These are phyloP conservation scores for Ctenopoma kingsleyae DNA, from an alignment of 2,797 vertebrate species.

Conservation along the genomic window DNA sequence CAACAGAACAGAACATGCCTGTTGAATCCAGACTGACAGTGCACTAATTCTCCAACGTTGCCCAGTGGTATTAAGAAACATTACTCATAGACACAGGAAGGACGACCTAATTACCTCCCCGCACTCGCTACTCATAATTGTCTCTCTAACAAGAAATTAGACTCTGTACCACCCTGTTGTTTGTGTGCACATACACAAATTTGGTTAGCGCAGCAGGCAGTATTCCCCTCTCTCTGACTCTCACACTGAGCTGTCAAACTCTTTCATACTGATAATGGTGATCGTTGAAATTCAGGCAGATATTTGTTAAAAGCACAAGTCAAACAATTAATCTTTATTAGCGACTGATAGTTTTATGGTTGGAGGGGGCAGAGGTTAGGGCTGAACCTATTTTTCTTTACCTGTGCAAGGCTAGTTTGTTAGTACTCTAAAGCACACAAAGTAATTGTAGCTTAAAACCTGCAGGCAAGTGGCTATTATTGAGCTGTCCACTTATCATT, in stretches of 20 bases:
- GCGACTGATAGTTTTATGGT: slow-evolving; percentile 30
- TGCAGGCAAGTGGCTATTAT: slow-evolving; percentile 17
- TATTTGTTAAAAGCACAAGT: background rate
- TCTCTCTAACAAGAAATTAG: slow-evolving; percentile 33
- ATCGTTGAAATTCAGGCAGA: slow-evolving; percentile 22
- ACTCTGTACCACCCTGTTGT: slow-evolving; percentile 12
- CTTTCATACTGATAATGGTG: slow-evolving; percentile 8
- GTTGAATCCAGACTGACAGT: slow-evolving; percentile 10
- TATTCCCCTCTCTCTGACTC: background rate
- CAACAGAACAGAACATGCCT: slow-evolving; percentile 5
- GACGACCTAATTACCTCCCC: slow-evolving; percentile 42
- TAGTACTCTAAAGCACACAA: slow-evolving; percentile 47
- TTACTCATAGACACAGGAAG: slow-evolving; percentile 35
- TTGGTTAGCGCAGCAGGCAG: background rate
- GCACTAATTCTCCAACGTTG: slow-evolving; percentile 20
- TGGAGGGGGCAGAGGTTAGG: background rate
- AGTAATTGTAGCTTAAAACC: slow-evolving; percentile 44
- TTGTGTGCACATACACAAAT: slow-evolving; percentile 12
- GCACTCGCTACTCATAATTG: slow-evolving; percentile 22
- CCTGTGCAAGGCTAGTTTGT: slow-evolving; percentile 33
- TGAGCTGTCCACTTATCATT: slow-evolving; percentile 7
- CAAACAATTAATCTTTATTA: slow-evolving; percentile 26
- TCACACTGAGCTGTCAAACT: slow-evolving; percentile 21
- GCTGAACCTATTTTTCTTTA: slow-evolving; percentile 11
- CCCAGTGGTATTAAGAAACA: slow-evolving; percentile 32